phyloP scores from a whole-genome alignment of 2,113 vertebrate species.

The Gobiocypris rarus region DNA sequence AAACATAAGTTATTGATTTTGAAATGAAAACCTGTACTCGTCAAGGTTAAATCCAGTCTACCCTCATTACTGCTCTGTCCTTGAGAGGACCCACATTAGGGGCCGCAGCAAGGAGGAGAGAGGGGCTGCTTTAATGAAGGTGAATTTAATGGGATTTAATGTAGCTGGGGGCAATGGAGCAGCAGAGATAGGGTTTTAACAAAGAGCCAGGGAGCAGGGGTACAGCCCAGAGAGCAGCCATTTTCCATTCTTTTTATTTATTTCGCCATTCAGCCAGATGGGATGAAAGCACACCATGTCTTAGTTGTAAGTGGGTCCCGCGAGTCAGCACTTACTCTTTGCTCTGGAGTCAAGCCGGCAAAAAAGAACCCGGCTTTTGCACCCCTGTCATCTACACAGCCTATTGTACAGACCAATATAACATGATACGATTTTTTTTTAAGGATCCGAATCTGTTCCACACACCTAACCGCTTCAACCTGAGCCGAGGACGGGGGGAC shows the following conservation, averaged over 20 bases:
- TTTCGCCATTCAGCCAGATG: slow-evolving; percentile 74
- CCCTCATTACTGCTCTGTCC: slow-evolving; percentile 82
- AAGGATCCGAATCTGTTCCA: slow-evolving; percentile 39
- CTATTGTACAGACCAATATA: slow-evolving; percentile 55
- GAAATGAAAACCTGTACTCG: slow-evolving; percentile 83
- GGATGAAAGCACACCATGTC: slow-evolving; percentile 71
- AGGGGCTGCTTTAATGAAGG: slow-evolving; percentile 84
- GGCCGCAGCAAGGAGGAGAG: slow-evolving; percentile 71
- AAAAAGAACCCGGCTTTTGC: slow-evolving; percentile 61
- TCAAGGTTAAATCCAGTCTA: slow-evolving; percentile 83
- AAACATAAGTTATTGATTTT: slow-evolving; percentile 85
- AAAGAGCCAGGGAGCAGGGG: slow-evolving; percentile 82
- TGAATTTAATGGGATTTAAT: slow-evolving; percentile 88
- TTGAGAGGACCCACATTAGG: slow-evolving; percentile 78
- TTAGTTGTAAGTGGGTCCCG: slow-evolving; percentile 72
- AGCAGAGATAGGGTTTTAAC: slow-evolving; percentile 84
- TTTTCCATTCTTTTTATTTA: slow-evolving; percentile 81
- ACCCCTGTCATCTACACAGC: slow-evolving; percentile 55
- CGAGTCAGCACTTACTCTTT: slow-evolving; percentile 69
- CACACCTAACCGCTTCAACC: slow-evolving; percentile 48
- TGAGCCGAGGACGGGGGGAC: slow-evolving; percentile 32
- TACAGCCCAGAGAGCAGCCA: slow-evolving; percentile 76
- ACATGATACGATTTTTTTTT: slow-evolving; percentile 53
- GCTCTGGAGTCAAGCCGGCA: slow-evolving; percentile 57
- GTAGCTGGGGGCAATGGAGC: slow-evolving; percentile 83